These are phyloP conservation scores for Crenuchus spilurus DNA, from an alignment of 2,797 vertebrate species.

Conservation along the genomic window DNA sequence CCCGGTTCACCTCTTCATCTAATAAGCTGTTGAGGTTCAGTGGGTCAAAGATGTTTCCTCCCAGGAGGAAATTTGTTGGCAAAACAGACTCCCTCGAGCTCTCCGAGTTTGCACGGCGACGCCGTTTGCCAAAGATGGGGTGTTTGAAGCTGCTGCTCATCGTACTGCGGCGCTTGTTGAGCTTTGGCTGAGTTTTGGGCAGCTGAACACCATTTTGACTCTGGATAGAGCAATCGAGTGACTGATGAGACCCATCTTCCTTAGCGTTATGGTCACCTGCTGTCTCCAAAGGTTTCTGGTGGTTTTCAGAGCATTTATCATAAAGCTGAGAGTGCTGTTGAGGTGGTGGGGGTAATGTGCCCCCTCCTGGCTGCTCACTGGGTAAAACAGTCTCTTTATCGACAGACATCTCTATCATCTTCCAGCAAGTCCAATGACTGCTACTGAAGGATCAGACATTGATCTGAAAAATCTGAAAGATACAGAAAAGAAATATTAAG, in stretches of 20 bases:
- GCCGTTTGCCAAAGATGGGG: conserved; percentile 83
- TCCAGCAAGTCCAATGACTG: conserved; percentile 28
- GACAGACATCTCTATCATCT: conserved; percentile 83
- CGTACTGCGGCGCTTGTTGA: conserved; percentile 83
- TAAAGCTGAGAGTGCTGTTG: conserved; percentile 63
- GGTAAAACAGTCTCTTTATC: conserved; percentile 82
- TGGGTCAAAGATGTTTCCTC: conserved; percentile 94
- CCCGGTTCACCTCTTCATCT: conserved; percentile 91
- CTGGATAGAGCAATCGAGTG: conserved; percentile 59
- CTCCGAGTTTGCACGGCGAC: conserved; percentile 87
- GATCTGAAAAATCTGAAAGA: conserved; percentile 58
- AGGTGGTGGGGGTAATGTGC: conserved; percentile 65
- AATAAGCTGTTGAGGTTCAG: conserved; percentile 93
- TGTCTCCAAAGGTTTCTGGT: conserved; percentile 59
- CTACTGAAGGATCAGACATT: conserved; percentile 53
- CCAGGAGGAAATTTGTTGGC: conserved; percentile 90
- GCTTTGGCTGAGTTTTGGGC: conserved; percentile 67
- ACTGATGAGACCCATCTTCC: conserved; percentile 48
- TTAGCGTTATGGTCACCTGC: conserved; percentile 57
- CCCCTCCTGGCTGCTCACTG: conserved; percentile 69
- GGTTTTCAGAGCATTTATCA: conserved; percentile 64
- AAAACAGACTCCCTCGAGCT: conserved; percentile 90
- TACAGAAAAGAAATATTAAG: conserved; percentile 24
- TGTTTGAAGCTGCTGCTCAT: conserved; percentile 83
- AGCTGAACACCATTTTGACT: conserved; percentile 81